Conservation (phyloP, 1,140 invertebrate species). For the Cryptotermes secundus region DNA sequence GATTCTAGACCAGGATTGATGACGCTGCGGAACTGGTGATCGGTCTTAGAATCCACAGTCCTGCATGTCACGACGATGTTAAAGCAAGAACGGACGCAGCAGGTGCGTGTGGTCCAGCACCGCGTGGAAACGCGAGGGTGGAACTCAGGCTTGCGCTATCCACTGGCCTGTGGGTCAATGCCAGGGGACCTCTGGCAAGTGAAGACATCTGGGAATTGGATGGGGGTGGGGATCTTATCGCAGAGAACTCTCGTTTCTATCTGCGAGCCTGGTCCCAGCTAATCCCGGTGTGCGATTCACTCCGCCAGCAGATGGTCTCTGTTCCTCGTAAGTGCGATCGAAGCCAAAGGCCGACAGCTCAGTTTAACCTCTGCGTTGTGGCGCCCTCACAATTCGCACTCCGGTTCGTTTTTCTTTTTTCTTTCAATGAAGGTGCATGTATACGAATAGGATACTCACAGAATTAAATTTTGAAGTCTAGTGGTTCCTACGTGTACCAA, state of each 20-base stretch:
- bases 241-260: background rate
- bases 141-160: background rate
- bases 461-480: no score
- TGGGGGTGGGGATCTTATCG: background rate
- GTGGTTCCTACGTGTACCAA: no score
- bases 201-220: background rate
- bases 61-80: no score
- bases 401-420: no score
- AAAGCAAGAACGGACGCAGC: no score
- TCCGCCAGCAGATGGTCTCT: background rate
- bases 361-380: background rate
- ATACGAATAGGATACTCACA: no score
- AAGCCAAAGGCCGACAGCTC: background rate
- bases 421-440: no score
- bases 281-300: background rate
- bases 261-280: background rate
- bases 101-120: background rate
- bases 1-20: no score
- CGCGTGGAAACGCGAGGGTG: background rate
- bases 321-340: background rate
- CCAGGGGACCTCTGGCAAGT: background rate
- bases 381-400: background rate
- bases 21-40: no score
- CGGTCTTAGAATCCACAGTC: no score
- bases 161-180: background rate